Conservation (phyloP, 2,113 vertebrate genomes). For the Misgurnus mizolepis region DNA sequence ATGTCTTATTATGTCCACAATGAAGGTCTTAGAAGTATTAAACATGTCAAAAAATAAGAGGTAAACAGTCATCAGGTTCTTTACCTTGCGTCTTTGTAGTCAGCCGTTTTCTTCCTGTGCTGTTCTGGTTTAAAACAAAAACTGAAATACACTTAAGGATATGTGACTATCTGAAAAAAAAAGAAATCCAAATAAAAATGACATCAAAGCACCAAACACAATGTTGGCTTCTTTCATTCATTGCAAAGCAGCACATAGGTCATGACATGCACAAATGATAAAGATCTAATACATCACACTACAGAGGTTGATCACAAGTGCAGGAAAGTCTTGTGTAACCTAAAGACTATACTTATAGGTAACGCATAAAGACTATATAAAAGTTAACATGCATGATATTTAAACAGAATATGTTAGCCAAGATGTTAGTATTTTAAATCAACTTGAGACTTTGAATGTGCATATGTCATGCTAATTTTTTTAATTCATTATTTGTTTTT, state of each 20-base stretch:
- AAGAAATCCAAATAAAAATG: background rate
- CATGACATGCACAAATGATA: background rate
- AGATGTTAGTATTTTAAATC: too few relatives aligned
- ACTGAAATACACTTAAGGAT: slow-evolving; percentile 18
- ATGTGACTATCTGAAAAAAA: background rate
- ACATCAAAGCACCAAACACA: slow-evolving; percentile 14
- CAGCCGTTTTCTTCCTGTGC: slow-evolving; percentile 50
- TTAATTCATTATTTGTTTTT: too few relatives aligned
- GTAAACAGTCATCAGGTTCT: slow-evolving; percentile 3
- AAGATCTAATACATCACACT: background rate
- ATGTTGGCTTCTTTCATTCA: background rate
- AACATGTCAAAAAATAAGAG: background rate
- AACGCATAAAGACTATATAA: too few relatives aligned
- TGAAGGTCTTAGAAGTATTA: background rate
- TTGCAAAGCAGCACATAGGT: background rate
- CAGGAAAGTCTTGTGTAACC: background rate
- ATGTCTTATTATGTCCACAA: background rate
- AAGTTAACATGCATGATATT: too few relatives aligned
- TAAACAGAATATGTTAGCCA: too few relatives aligned
- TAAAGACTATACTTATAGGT: too few relatives aligned
- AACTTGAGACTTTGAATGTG: too few relatives aligned
- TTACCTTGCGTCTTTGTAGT: slow-evolving; percentile 40
- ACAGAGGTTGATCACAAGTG: background rate
- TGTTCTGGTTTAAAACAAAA: slow-evolving; percentile 27
- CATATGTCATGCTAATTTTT: too few relatives aligned